Conservation (phyloP, 2,888 invertebrate genomes). For the Meandrusa payeni region DNA sequence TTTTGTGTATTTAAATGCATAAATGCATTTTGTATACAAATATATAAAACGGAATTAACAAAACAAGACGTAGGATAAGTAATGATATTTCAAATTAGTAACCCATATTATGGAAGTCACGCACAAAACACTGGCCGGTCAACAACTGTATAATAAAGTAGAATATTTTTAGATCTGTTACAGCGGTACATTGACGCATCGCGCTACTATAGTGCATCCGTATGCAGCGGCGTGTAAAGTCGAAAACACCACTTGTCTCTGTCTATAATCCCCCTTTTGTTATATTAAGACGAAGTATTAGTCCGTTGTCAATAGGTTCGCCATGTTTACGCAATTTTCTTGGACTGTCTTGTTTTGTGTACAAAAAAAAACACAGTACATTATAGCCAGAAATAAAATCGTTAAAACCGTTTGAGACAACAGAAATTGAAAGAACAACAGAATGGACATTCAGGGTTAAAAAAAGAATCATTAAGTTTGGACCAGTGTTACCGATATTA, state of each 20-base stretch:
- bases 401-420: too few relatives aligned
- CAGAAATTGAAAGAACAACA: too few relatives aligned
- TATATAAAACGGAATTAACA: too few relatives aligned
- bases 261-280: constrained; percentile 48
- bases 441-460: too few relatives aligned
- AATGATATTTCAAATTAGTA: too few relatives aligned
- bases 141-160: constrained; percentile 18
- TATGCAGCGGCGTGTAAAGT: constrained; percentile 23
- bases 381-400: too few relatives aligned
- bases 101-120: background rate
- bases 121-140: constrained; percentile 7
- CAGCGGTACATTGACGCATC: constrained; percentile 22
- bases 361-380: too few relatives aligned
- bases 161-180: constrained; percentile 20
- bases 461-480: too few relatives aligned
- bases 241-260: constrained; percentile 46
- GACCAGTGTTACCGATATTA: too few relatives aligned
- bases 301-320: constrained; percentile 64
- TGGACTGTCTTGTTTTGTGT: constrained; percentile 17
- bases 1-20: too few relatives aligned
- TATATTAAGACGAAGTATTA: constrained; percentile 66
- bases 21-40: too few relatives aligned
- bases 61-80: too few relatives aligned
- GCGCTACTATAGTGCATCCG: constrained; percentile 19
- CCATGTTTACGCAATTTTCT: constrained; percentile 11